Conservation (phyloP, 2,888 invertebrate species). For the Hyposoter dolosus region DNA sequence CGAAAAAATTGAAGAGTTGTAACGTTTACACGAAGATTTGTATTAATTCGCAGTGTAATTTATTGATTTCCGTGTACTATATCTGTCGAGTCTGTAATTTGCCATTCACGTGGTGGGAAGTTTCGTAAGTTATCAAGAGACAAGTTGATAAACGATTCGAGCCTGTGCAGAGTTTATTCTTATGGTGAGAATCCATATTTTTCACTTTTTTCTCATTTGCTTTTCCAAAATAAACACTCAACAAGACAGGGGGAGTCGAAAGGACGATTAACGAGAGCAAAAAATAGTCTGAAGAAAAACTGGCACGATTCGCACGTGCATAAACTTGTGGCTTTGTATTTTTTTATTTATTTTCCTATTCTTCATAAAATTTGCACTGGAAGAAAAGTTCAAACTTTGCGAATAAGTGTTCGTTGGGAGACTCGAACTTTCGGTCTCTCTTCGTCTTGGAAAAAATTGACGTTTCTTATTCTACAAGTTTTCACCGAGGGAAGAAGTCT, state of each 20-base stretch:
- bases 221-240: constrained; percentile 18
- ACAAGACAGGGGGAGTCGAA: constrained; percentile 1
- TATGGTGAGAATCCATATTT: constrained; percentile 33
- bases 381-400: not conserved
- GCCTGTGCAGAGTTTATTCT: constrained; percentile 1
- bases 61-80: constrained; percentile 3
- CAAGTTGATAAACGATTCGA: constrained; percentile 20
- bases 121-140: not conserved
- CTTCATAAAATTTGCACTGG: not conserved
- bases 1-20: not conserved
- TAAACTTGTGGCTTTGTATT: not conserved
- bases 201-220: constrained; percentile 3
- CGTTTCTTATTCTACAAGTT: not conserved
- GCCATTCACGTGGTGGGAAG: not conserved
- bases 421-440: constrained; percentile 7
- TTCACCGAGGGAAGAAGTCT: not conserved
- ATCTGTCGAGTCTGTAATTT: not conserved
- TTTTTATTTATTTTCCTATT: not conserved
- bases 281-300: not conserved
- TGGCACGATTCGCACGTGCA: constrained; percentile 26
- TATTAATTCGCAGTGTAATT: not conserved
- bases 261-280: not conserved
- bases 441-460: not conserved
- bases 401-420: constrained; percentile 21
- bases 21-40: not conserved